phyloP scores from a whole-genome alignment of 2,888 invertebrate genomes.

The Stomorhina lunata region DNA sequence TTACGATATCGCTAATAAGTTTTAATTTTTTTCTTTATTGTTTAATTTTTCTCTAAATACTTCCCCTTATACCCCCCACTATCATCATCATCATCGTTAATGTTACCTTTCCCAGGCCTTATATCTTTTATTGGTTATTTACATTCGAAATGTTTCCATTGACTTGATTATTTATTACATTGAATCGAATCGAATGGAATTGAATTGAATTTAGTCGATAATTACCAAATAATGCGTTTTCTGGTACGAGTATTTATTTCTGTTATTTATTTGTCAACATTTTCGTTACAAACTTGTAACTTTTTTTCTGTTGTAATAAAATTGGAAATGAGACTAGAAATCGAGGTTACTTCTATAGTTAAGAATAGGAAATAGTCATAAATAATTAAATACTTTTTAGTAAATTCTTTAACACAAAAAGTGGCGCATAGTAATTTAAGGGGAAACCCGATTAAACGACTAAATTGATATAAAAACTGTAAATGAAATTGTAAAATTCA shows the following conservation, averaged over 20 bases:
- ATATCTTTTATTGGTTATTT: no score
- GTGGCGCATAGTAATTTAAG: conserved; percentile 35
- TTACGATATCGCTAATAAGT: no score
- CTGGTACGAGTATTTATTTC: not conserved
- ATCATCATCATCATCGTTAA: no score
- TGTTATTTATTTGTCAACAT: conserved; percentile 25
- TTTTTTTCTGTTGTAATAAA: not conserved
- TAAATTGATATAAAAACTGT: not conserved
- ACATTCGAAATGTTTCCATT: no score
- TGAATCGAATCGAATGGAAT: no score
- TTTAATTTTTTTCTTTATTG: no score
- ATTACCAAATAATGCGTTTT: conserved; percentile 77
- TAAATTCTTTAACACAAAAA: no score
- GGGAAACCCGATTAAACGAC: not conserved
- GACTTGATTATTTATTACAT: conserved; percentile 68
- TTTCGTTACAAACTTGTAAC: conserved; percentile 41
- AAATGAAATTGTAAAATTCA: conserved; percentile 12
- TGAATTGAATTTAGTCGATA: conserved; percentile 76
- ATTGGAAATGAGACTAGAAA: conserved; percentile 12
- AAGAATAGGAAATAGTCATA: conserved; percentile 50
- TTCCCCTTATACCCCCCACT: no score
- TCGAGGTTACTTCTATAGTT: conserved; percentile 66
- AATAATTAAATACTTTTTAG: conserved; percentile 49
- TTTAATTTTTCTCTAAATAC: no score
- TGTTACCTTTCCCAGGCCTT: no score